Evolutionary conservation across 2,888 invertebrate species (phyloP), one percentile per base, ranked within the genome.

Genomic region (Harpalus rubripes): DNA sequence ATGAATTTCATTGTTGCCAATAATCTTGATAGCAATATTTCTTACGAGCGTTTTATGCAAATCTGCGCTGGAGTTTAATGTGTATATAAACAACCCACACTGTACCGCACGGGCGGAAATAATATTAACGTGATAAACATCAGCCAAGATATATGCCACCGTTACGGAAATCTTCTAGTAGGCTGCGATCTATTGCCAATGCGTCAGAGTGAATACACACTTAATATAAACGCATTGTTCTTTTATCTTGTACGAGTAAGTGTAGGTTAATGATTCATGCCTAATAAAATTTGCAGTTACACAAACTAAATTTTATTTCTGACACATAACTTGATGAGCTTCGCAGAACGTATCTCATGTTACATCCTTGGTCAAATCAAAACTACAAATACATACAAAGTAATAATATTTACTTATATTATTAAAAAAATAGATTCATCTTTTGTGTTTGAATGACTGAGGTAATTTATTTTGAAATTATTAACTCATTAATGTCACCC

Each of bases 41-140:
- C 63, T 80, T 59, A 58, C 63, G 63, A 63, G 41, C 22, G 39
- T 80, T 80, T 59, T 80, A 80, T 80, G 80, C 63, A 80, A 63
- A 80, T 80, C 18, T 26, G 4, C 41, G 72, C 61, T 63, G 80
- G 41, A 79, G 72, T 74, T 41, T 80, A 80, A 80, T 80, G 44
- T 59, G 80, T 63, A 63, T 79, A 79, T 52, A 80, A 63, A 80
- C 44, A 63, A 39, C 80, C 80, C 80, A 80, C 80, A 44, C 44
- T 41, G 61, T 22, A 63, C 80, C 58, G 61, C 68, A 68, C 79
- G 61, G 79, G 79, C 79, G 79, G 79, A 79, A 59, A 79, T 79
- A 79, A 79, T 56, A 61, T 79, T 79, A 79, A 39, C 32, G 79
- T 79, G 79, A 79, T 79, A 79, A 79, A 59, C 79, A 79, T 79